Evolutionary conservation across 1,140 invertebrate species (phyloP), one percentile per base, ranked within the genome.

Genomic region (Chironomus striatipennis): DNA sequence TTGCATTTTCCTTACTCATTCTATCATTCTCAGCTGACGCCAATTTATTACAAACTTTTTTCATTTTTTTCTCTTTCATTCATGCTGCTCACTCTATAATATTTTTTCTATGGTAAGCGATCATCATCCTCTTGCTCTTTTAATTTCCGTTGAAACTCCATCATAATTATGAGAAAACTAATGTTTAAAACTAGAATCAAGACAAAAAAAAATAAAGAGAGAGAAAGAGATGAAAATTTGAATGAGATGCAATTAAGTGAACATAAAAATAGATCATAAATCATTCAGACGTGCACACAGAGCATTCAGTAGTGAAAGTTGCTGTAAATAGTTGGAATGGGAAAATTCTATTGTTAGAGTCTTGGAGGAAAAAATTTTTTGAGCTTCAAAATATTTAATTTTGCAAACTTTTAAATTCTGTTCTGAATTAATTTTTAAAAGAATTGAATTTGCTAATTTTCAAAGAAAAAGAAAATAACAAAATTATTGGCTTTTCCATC

Each of bases 111-210:
- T 18, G 65, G 65, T 18, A 70, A 17, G 2, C 65, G 65, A 21
- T 70, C 65, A 70, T 70, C 65, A 10, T 70, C 65, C 10, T 70
- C 65, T 70, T 70, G 65, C 18, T 70, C 65, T 70, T 70, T 70
- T 20, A 70, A 10, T 70, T 70, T 70, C 18, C 65, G 17, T 21
- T 70, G 65, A 10, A 70, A 70, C 18, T 70, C 65, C 65, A 70
- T 70, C 65, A 70, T 70, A 18, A 70, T 21, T 18, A 70, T 70
- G 9, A 70, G 10, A 18, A 70, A 70, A 9, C 17, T 20, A 18
- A 70, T 70, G 10, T 70, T 70, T 20, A 21, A 20, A 15, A 70
- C 65, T 70, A 17, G 18, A 70, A 70, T 70, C 1, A 20, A 70
- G 7, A 70, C n/a, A 20, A 70, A 70, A 3, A 67, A n/a, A 7